phyloP scores from a whole-genome alignment of 2,113 vertebrate species.

The Nettapus auritus region DNA sequence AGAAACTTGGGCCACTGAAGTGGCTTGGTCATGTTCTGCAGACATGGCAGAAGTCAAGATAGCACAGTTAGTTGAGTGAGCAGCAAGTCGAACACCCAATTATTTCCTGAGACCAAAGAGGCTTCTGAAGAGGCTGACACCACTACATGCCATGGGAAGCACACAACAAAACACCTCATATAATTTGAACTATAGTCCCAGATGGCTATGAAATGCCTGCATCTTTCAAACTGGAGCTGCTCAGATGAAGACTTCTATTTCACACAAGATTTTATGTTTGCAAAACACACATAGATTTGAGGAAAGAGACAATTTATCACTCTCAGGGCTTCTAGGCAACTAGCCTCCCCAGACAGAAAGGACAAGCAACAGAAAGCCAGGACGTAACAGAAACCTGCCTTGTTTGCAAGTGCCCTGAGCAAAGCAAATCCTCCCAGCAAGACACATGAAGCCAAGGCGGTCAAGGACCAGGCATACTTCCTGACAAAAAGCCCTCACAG shows the following conservation, averaged over 20 bases:
- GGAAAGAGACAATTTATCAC: not conserved
- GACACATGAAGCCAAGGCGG: not conserved
- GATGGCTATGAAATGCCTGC: not conserved
- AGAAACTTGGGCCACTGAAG: not conserved
- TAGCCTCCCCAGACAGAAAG: not conserved
- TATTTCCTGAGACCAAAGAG: not conserved
- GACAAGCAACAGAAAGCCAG: fast-evolving
- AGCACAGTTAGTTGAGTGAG: not conserved
- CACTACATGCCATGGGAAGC: fast-evolving
- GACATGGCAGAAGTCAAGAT: not conserved
- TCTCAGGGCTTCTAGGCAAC: not conserved
- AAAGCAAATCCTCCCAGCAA: not conserved
- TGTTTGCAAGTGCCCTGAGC: not conserved
- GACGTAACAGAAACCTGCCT: not conserved
- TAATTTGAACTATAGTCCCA: not conserved
- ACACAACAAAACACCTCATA: not conserved
- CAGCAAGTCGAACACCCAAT: fast-evolving
- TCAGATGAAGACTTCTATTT: not conserved
- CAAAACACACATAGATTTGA: not conserved
- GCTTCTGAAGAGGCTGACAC: not conserved
- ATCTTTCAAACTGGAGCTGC: not conserved
- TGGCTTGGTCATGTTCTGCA: not conserved
- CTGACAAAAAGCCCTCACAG: not conserved
- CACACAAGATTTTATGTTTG: not conserved
- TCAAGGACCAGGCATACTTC: not conserved